Base-by-base conservation (phyloP, 2,113 vertebrate genomes). In the Oreotrochilus melanogaster region DNA sequence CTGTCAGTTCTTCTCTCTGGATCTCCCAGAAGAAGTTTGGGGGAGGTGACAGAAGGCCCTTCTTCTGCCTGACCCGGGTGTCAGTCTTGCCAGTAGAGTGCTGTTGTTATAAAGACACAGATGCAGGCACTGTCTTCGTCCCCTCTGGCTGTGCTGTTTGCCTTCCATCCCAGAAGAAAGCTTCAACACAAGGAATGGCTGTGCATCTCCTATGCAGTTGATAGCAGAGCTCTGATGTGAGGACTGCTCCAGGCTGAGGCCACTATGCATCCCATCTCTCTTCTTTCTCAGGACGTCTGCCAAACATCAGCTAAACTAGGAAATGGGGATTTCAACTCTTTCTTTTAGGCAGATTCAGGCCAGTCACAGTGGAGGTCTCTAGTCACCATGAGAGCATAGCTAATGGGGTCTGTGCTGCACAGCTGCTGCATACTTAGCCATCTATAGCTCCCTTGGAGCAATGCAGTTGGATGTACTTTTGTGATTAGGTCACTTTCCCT, bases 1-100 rank as follows among this genome's bases (percentile, higher is more conserved):
- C n/a, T 3, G 0, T 53, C 12, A 23, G 14, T 53, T 78, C 21
- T 72, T 24, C 9, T 74, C 2, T 56, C 35, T 60, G 24, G 23
- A 31, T 78, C 57, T 89, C 22, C 6, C 14, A 48, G 30, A 15
- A 35, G 17, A 81, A 8, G 16, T 25, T 17, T 37, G 10, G 6
- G 2, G 21, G 16, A 50, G 0, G 0, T 62, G 42, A 19, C 30
- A 58, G 14, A 4, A 45, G 16, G 8, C 30, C 39, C 18, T 54
- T 82, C 21, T 7, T 54, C 19, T 48, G 35, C 35, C 37, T 56
- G 16, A 73, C 30, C 4, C 8, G 30, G 27, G 18, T 39, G 9
- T 45, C 47, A 65, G 27, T 61, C 37, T 66, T 84, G 56, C 10
- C 42, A 35, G 18, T 18, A 35, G 27, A n/a, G 17, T 16, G 39